Conservation (phyloP, 2,113 vertebrate species). For the Pseudopipra pipra region DNA sequence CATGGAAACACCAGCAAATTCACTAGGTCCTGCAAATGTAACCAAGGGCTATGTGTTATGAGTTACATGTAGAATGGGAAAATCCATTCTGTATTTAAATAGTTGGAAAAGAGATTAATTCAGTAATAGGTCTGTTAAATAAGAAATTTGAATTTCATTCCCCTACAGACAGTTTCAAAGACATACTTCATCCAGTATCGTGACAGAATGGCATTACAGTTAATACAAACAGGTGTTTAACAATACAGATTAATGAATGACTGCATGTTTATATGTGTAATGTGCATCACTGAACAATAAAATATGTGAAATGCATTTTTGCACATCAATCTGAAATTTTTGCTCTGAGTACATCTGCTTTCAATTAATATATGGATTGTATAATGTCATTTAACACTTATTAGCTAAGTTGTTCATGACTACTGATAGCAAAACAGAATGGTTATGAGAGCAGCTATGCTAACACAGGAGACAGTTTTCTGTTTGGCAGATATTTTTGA, state of each 20-base stretch:
- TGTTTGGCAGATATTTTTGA: background rate
- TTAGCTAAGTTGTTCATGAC: background rate
- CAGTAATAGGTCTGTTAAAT: background rate
- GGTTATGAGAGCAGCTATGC: background rate
- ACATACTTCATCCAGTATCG: background rate
- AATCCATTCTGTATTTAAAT: background rate
- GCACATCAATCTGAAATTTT: slow-evolving; percentile 10
- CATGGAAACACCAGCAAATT: background rate
- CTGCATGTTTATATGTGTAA: slow-evolving; percentile 44
- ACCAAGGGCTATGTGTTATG: background rate
- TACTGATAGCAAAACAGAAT: background rate
- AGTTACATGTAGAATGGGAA: background rate
- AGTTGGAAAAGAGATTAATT: background rate
- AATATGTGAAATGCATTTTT: slow-evolving; percentile 10
- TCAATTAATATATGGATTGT: background rate
- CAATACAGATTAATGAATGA: background rate
- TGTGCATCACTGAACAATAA: slow-evolving; percentile 49
- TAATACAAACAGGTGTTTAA: background rate
- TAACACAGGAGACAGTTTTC: background rate
- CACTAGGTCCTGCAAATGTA: background rate
- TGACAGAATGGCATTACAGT: background rate
- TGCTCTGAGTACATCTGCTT: background rate
- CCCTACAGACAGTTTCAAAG: background rate
- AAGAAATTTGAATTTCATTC: background rate
- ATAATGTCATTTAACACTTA: background rate